Percentiles rank a stretch among this genome's conserved stretches.
Evolutionary conservation across 2,113 vertebrate genomes (phyloP).

Genomic region (Dascyllus trimaculatus): DNA sequence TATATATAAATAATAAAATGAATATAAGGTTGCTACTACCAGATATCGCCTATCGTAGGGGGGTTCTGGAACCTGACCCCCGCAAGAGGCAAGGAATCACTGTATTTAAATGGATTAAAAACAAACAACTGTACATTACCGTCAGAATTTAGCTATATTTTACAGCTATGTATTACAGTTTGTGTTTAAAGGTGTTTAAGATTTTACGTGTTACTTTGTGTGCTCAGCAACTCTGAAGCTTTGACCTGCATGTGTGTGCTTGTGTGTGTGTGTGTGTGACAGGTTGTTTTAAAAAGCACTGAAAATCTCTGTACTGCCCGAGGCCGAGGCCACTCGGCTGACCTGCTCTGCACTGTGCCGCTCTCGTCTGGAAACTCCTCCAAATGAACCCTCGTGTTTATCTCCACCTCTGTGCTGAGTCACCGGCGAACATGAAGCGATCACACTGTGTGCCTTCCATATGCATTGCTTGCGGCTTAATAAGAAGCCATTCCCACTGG

Average conservation of each 20-base stretch:
- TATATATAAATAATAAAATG: no score
- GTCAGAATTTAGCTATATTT: no score
- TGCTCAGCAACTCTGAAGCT: background rate
- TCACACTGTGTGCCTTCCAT: slow-evolving; percentile 41
- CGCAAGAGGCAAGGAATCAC: no score
- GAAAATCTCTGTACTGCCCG: background rate
- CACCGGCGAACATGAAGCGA: slow-evolving; percentile 33
- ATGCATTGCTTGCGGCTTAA: slow-evolving; percentile 53
- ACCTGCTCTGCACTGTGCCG: slow-evolving; percentile 10
- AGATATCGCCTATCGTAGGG: no score
- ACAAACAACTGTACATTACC: no score
- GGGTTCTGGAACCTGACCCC: no score
- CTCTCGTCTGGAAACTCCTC: slow-evolving; percentile 30
- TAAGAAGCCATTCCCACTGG: slow-evolving; percentile 56
- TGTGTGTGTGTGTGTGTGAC: background rate
- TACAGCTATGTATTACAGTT: no score
- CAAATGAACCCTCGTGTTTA: slow-evolving; percentile 40
- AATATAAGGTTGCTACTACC: no score
- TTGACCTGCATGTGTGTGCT: background rate
- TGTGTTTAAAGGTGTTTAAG: background rate
- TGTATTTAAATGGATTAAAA: no score
- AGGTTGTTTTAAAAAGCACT: background rate
- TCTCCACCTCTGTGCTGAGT: slow-evolving; percentile 37
- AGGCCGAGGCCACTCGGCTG: background rate
- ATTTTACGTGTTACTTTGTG: background rate